Percentiles rank a stretch among this genome's conserved stretches.
These are phyloP conservation scores for Porites lutea DNA, from an alignment of 64 coral and sea anemone species.

Conservation along the genomic window DNA sequence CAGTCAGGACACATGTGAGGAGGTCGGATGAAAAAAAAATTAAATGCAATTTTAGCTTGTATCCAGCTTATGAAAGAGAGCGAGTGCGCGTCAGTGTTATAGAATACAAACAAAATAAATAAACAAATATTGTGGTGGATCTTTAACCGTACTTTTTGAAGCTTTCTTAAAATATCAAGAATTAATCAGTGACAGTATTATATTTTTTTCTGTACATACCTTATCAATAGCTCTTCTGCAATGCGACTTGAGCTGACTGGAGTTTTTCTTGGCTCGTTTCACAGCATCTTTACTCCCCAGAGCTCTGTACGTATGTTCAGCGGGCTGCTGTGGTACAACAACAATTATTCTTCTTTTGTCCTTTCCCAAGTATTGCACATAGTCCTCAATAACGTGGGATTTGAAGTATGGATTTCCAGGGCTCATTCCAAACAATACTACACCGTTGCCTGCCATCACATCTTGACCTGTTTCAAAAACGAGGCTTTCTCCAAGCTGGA, in stretches of 20 bases:
- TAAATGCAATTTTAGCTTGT: too few species aligned
- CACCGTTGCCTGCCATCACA: constrained; percentile 56
- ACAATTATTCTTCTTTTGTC: constrained; percentile 47
- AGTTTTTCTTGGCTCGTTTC: constrained; percentile 71
- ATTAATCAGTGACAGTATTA: background rate
- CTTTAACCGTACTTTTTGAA: too few species aligned
- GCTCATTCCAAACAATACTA: constrained; percentile 79
- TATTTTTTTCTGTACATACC: constrained; percentile 2
- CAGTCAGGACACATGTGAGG: too few species aligned
- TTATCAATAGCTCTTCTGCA: constrained; percentile 73
- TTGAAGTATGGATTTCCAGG: constrained; percentile 74
- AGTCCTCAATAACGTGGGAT: constrained; percentile 67
- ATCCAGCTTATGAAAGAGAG: too few species aligned
- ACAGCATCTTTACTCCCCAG: constrained; percentile 72
- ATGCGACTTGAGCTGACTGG: constrained; percentile 55
- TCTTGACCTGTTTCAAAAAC: constrained; percentile 57
- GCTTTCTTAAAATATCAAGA: too few species aligned
- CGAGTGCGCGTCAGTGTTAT: too few species aligned
- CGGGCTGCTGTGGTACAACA: constrained; percentile 62
- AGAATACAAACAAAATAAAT: too few species aligned
- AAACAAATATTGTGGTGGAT: too few species aligned
- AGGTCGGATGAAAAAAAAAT: too few species aligned
- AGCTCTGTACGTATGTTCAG: constrained; percentile 77
- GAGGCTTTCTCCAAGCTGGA: constrained; percentile 16
- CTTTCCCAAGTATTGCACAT: constrained; percentile 60